Percentiles rank a stretch among this genome's conserved stretches.
Evolutionary conservation across 1,140 invertebrate genomes (phyloP).

Genomic region (Papilio xuthus): DNA sequence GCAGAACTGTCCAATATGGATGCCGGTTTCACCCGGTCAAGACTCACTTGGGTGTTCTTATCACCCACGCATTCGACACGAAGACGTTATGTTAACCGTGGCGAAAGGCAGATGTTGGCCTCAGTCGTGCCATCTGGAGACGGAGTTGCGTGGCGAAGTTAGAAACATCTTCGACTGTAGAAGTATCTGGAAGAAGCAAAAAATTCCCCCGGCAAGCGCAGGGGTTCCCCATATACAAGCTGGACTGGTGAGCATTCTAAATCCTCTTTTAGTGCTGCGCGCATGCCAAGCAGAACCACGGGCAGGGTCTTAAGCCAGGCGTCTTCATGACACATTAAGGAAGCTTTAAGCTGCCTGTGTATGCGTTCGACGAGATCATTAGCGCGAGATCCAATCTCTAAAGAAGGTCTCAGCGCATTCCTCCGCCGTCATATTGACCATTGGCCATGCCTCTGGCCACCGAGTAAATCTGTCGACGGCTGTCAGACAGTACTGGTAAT

Average conservation of each 20-base stretch:
- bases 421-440: conserved; percentile 41
- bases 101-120: too few relatives aligned
- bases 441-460: conserved; percentile 41
- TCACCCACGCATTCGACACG: too few relatives aligned
- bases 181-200: background rate
- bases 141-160: background rate
- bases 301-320: conserved; percentile 38
- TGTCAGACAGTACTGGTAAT: conserved; percentile 39
- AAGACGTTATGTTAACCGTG: too few relatives aligned
- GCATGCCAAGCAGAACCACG: conserved; percentile 38
- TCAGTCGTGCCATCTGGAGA: too few relatives aligned
- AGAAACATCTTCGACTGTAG: background rate
- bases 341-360: conserved; percentile 36
- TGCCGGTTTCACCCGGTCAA: too few relatives aligned
- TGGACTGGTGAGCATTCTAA: background rate
- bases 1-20: too few relatives aligned
- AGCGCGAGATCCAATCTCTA: conserved; percentile 36
- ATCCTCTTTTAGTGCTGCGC: conserved; percentile 32
- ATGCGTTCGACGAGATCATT: conserved; percentile 38
- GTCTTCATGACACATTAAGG: conserved; percentile 38
- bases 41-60: too few relatives aligned
- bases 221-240: background rate
- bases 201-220: background rate
- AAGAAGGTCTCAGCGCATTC: conserved; percentile 38
- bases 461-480: conserved; percentile 34